Base-by-base conservation (phyloP, 2,113 vertebrate genomes). In the Camelus dromedarius region DNA sequence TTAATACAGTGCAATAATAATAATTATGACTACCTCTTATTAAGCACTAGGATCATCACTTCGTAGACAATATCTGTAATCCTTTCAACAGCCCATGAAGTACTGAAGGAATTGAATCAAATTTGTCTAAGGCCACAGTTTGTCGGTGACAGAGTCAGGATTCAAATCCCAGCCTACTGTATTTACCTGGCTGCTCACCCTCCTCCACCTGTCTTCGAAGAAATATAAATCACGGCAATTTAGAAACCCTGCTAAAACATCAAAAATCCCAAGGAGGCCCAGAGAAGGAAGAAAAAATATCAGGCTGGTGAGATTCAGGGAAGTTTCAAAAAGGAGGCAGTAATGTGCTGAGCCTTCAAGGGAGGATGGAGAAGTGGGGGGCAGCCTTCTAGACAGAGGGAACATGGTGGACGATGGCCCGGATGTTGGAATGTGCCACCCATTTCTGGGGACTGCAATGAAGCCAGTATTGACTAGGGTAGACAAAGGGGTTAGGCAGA, bases 301-400 rank as follows among this genome's bases (percentile, higher is more conserved):
- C 48, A 48, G 60, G 52, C 19, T 88, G 26, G 6, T 48, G 28
- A 88, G 76, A 76, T 12, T 5, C 13, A 38, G 70, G 60, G 16
- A 52, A 60, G 20, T 85, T 75, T 66, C 42, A 26, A 46, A 80
- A 8, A 72, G 54, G 20, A 48, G n/a, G 35, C 0, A 2, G 32
- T 14, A 0, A 76, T 0, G 0, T n/a, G 5, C 54, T 5, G 2
- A 67, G 38, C 16, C 32, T 54, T 50, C 0, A 0, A 5, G 8
- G 24, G 24, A 14, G 4, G 1, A 8, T 9, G 46, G 9, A 12
- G 19, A 22, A 35, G 16, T 22, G 48, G 28, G 52, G 50, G 8
- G 18, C 5, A 6, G 52, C 6, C 28, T 69, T 64, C 35, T 15
- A 64, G 30, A 56, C 0, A 5, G 32, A 58, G 30, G 10, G 52